These are phyloP conservation scores for Lepidurus couesii DNA, from an alignment of 1,140 invertebrate genomes.

Conservation along the genomic window DNA sequence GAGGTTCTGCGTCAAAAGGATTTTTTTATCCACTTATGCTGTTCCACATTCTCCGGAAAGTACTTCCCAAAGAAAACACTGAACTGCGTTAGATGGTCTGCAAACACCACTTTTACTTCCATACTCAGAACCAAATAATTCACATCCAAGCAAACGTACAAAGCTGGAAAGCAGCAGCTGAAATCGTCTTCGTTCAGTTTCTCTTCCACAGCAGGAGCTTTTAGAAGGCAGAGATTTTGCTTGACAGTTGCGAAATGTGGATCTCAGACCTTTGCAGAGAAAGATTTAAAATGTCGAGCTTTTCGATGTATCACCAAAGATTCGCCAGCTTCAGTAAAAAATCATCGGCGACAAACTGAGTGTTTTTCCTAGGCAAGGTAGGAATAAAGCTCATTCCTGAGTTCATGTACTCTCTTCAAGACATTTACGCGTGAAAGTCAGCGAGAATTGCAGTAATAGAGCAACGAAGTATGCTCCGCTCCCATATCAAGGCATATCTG, in stretches of 20 bases:
- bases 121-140: neutral
- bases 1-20: neutral
- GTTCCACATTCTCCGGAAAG: neutral
- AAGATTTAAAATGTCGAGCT: neutral
- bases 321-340: neutral
- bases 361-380: neutral
- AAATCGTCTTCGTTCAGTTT: neutral
- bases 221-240: slow-evolving; percentile 36
- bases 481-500: neutral
- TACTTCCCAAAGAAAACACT: neutral
- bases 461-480: neutral
- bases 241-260: slow-evolving; percentile 12
- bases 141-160: neutral
- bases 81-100: neutral
- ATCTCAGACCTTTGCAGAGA: neutral
- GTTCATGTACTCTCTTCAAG: neutral
- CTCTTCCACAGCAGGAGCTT: slow-evolving; percentile 27
- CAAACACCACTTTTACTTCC: neutral
- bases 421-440: neutral
- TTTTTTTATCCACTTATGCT: neutral
- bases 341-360: neutral
- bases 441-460: too few species aligned
- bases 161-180: neutral
- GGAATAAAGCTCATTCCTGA: neutral
- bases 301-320: too few species aligned